Evolutionary conservation across 2,113 vertebrate genomes (phyloP), one percentile per base, ranked within the genome.

Genomic region (Microcebus ravelobensis): DNA sequence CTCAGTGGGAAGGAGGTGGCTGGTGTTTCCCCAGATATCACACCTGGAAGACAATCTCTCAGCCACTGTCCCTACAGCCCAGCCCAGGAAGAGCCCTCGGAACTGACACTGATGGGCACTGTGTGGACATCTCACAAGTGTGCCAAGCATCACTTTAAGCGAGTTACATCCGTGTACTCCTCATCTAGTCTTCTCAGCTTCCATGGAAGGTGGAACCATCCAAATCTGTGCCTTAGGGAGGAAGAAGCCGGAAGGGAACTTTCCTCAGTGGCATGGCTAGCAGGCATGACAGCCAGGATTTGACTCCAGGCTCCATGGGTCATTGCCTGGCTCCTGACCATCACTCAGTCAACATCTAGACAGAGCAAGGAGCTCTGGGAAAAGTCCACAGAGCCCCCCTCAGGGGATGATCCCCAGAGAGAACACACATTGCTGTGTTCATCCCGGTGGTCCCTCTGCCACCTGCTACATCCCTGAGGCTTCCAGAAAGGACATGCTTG

Each of bases 21-120:
- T 23, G 11, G 48, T 5, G 5, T 27, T 29, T 84, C 65, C 36
- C 34, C 31, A 23, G 27, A 1, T 14, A 73, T 42, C 55, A 14
- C 31, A 12, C 42, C 12, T 48, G 23, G 27, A 39, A 59, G 63
- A 48, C 7, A 59, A 17, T 27, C 57, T 42, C 34, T 59, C 14
- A 70, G 29, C 42, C 39, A 80, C 25, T 3, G 0, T n/a, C 27
- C 20, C 50, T 27, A 6, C 0, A 0, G 63, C 8, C 0, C 18
- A 29, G 50, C 61, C 67, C 4, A 7, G 82, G 70, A 76, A 8
- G 68, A 42, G 34, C 61, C 68, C 31, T 31, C 0, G 27, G 34
- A 42, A 31, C 18, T 1, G 52, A 80, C 39, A 52, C 48, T 15
- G 18, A 45, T 6, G 21, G 57, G 39, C 0, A 4, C 14, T 17